A percentile compares a stretch with the other conserved stretches of the same genome.
Conservation (phyloP, 2,888 invertebrate species). For the Antheraea assamensis region DNA sequence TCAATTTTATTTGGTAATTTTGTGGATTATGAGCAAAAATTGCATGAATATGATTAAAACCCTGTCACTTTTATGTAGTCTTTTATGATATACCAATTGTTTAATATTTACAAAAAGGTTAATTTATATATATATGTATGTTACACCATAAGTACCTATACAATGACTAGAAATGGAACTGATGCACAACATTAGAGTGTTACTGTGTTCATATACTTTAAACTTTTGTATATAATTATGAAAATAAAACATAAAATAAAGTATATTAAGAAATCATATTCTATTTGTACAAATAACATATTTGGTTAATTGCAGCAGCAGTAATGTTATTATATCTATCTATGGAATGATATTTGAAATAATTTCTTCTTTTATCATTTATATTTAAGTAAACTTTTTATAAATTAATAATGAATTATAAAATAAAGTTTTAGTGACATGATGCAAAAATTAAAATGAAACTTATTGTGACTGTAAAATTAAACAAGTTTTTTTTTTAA, state of each 20-base stretch:
- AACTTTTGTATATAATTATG: neutral
- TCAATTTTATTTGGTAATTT: neutral
- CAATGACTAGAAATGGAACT: conserved; percentile 17
- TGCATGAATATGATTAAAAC: neutral
- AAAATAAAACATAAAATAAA: neutral
- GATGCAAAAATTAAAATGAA: neutral
- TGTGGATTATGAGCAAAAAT: neutral
- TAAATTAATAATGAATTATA: neutral
- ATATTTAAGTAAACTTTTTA: neutral
- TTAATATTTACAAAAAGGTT: no score
- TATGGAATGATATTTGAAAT: conserved; percentile 3
- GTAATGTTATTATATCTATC: neutral
- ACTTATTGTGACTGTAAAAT: neutral
- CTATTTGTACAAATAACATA: neutral
- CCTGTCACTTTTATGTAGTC: neutral
- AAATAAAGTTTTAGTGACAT: neutral
- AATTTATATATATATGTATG: neutral
- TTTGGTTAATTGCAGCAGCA: neutral
- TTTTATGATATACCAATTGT: neutral
- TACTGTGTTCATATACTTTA: neutral
- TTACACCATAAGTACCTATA: neutral
- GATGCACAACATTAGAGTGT: neutral
- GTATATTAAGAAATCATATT: neutral
- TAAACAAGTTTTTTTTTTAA: neutral
- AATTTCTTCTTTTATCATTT: neutral